Conservation (phyloP, 2,888 invertebrate species). For the Oscheius sp. region DNA sequence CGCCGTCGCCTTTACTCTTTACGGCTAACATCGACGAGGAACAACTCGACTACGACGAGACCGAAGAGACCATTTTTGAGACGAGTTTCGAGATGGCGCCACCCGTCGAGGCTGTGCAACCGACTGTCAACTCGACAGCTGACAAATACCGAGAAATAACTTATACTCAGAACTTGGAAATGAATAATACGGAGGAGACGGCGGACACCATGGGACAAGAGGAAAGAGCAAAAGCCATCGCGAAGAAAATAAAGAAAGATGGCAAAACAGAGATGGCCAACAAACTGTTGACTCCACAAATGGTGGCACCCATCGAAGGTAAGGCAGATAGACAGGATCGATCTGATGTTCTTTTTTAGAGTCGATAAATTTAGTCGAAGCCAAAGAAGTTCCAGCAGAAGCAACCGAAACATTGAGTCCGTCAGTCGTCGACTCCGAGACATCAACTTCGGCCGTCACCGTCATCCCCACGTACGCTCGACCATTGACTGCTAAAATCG, state of each 20-base stretch:
- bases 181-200: slow-evolving; percentile 4
- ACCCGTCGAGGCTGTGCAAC: not conserved
- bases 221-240: slow-evolving; percentile 21
- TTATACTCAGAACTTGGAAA: slow-evolving; percentile 34
- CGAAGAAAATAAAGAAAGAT: slow-evolving; percentile 34
- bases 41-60: slow-evolving; percentile 29
- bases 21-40: slow-evolving; percentile 28
- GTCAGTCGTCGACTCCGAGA: not conserved
- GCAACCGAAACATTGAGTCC: slow-evolving; percentile 1
- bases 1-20: slow-evolving; percentile 25
- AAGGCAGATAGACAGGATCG: not conserved
- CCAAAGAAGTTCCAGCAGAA: not conserved
- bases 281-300: slow-evolving; percentile 11
- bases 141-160: slow-evolving; percentile 23
- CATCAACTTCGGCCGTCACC: slow-evolving; percentile 43
- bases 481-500: slow-evolving; percentile 48
- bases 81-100: slow-evolving; percentile 25
- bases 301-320: slow-evolving; percentile 24
- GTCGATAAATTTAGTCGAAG: slow-evolving; percentile 3
- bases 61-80: slow-evolving; percentile 27
- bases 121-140: not conserved
- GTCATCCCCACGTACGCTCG: slow-evolving; percentile 60
- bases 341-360: not conserved
- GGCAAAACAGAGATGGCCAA: slow-evolving; percentile 24
- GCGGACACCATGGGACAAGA: not conserved